These are phyloP conservation scores for Pterostichus niger DNA, from an alignment of 2,888 invertebrate genomes.

Conservation along the genomic window DNA sequence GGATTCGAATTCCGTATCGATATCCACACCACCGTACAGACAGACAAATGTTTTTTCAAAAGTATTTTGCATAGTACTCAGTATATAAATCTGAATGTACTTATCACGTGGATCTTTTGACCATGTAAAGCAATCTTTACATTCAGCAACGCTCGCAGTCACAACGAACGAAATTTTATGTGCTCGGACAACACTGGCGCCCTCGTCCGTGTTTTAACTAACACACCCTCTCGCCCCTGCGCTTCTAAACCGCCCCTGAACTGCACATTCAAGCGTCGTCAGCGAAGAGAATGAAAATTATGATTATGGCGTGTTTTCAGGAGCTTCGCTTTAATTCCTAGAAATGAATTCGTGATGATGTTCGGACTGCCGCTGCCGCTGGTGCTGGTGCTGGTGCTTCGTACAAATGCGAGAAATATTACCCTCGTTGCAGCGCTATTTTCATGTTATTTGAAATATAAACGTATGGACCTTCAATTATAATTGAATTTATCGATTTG, in stretches of 20 bases:
- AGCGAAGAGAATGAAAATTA: conserved; percentile 61
- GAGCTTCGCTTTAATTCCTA: conserved; percentile 59
- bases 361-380: too few relatives aligned
- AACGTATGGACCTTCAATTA: background rate
- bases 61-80: too few relatives aligned
- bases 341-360: conserved; percentile 61
- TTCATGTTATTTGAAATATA: background rate
- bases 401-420: conserved; percentile 3
- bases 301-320: conserved; percentile 63
- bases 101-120: background rate
- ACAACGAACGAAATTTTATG: background rate
- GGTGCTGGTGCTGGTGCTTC: too few relatives aligned
- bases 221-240: background rate
- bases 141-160: background rate
- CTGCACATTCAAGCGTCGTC: conserved; percentile 21
- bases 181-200: conserved; percentile 9
- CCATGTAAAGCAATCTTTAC: conserved; percentile 5
- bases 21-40: too few relatives aligned
- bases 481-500: too few relatives aligned
- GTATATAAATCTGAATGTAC: background rate
- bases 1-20: too few relatives aligned
- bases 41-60: too few relatives aligned
- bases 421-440: conserved; percentile 15
- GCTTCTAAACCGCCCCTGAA: background rate
- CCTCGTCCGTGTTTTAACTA: conserved; percentile 6